Evolutionary conservation across 1,140 invertebrate genomes (phyloP).

Genomic region (Kradibia gibbosae): DNA sequence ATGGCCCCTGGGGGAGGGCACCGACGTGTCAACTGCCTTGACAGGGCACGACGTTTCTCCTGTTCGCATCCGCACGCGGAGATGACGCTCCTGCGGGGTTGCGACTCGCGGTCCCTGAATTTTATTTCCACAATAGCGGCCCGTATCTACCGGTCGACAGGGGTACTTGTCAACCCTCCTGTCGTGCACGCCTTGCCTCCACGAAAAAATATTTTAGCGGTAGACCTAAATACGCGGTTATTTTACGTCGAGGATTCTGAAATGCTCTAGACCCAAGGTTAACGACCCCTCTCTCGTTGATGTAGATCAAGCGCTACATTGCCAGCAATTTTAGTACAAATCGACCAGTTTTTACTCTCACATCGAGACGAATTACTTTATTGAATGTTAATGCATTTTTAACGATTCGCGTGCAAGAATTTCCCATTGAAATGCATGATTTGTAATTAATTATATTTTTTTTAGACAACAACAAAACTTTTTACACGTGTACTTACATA

Average conservation of each 20-base stretch:
- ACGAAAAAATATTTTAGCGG: background rate
- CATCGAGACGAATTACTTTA: background rate
- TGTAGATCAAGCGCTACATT: too few relatives aligned
- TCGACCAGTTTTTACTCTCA: background rate
- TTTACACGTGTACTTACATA: too few relatives aligned
- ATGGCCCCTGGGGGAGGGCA: slow-evolving; percentile 62
- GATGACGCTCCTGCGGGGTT: slow-evolving; percentile 48
- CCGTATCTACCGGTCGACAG: background rate
- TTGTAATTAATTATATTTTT: background rate
- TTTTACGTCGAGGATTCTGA: too few relatives aligned
- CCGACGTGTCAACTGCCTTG: slow-evolving; percentile 69
- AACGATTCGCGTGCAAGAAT: too few relatives aligned
- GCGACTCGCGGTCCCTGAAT: slow-evolving; percentile 47
- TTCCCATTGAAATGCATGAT: background rate
- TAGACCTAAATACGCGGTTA: too few relatives aligned
- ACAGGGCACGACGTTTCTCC: slow-evolving; percentile 63
- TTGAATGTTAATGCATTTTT: background rate
- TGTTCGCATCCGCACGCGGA: slow-evolving; percentile 56
- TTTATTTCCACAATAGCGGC: too few relatives aligned
- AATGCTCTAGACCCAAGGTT: too few relatives aligned
- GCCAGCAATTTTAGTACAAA: background rate
- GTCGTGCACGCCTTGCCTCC: background rate
- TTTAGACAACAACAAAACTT: too few relatives aligned
- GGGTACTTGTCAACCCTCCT: slow-evolving; percentile 31
- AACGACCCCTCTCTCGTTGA: too few relatives aligned